Base-by-base conservation (phyloP, 2,113 vertebrate species). In the Macquaria australasica region DNA sequence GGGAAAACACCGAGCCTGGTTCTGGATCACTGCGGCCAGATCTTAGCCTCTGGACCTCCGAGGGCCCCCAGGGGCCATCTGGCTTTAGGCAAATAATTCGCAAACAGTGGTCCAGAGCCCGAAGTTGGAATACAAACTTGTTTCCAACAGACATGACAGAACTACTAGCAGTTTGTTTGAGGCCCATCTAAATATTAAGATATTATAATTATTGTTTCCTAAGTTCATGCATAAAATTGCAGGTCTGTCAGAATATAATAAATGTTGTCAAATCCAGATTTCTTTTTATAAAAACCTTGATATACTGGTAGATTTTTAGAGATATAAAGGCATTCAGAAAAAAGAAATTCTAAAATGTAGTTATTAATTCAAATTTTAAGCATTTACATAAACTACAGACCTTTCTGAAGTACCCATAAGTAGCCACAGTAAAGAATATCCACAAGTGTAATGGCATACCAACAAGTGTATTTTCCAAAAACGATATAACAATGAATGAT, bases 1-100 rank as follows among this genome's bases (percentile, higher is more conserved):
- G 94, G 91, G 91, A 93, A 93, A 94, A 94, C 92, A 94, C 86
- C 3, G 68, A 63, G 77, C 7, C 59, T 48, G 74, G 86, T 79
- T 84, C 69, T 82, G 75, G 82, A 84, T 82, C 77, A 69, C 77
- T 74, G 74, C 21, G 70, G 86, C 39, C 86, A 88, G 23, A 89
- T 88, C 84, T 64, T 62, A 81, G 86, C 82, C 85, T 81, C 60
- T 58, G 73, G 84, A 89, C 69, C 89, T 82, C 83, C 16, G 62
- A 31, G 55, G 81, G 73, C 82, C 92, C 70, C 68, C 39, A 5
- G 84, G 79, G 87, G 77, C 75, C 92, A 92, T 86, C 88, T 92
- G 93, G 90, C 85, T 75, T 71, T 9, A 39, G 80, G 88, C 51
- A 76, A 68, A 84, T 73, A 67, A 71, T 10, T 79, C 73, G 68